A percentile compares a stretch with the other conserved stretches of the same genome.
Conservation (phyloP, 1,140 invertebrate genomes). For the Rhyzopertha dominica region DNA sequence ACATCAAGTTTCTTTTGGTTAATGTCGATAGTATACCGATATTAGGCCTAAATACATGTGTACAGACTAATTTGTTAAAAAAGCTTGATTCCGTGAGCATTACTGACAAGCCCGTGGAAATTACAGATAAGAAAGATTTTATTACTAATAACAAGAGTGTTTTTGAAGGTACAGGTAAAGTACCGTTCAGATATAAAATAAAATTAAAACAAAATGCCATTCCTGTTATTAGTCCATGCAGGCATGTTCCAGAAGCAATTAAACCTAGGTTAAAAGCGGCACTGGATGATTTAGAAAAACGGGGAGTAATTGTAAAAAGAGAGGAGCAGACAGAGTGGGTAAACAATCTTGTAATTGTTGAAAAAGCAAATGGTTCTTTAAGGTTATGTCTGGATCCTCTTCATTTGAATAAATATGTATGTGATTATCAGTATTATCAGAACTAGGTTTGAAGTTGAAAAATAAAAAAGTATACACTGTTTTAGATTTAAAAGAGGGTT, state of each 20-base stretch:
- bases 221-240: constrained; percentile 19
- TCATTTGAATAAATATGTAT: constrained; percentile 47
- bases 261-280: constrained; percentile 25
- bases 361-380: constrained; percentile 43
- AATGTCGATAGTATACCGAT: too few relatives aligned
- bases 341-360: constrained; percentile 42
- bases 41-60: too few relatives aligned
- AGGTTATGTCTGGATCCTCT: constrained; percentile 49
- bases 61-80: too few relatives aligned
- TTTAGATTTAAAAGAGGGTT: constrained; percentile 44
- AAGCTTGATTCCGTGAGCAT: too few relatives aligned
- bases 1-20: too few relatives aligned
- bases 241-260: constrained; percentile 31
- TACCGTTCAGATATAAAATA: too few relatives aligned
- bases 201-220: too few relatives aligned
- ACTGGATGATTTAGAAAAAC: constrained; percentile 28
- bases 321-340: constrained; percentile 42
- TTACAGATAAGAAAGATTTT: too few relatives aligned
- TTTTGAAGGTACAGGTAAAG: too few relatives aligned
- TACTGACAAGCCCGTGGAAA: too few relatives aligned
- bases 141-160: too few relatives aligned
- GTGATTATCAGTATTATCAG: constrained; percentile 39
- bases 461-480: constrained; percentile 44
- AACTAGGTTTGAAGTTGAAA: constrained; percentile 38
- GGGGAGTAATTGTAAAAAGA: constrained; percentile 33